Evolutionary conservation across 2,888 invertebrate species (phyloP), one percentile per base, ranked within the genome.

Genomic region (Idaea aversata): DNA sequence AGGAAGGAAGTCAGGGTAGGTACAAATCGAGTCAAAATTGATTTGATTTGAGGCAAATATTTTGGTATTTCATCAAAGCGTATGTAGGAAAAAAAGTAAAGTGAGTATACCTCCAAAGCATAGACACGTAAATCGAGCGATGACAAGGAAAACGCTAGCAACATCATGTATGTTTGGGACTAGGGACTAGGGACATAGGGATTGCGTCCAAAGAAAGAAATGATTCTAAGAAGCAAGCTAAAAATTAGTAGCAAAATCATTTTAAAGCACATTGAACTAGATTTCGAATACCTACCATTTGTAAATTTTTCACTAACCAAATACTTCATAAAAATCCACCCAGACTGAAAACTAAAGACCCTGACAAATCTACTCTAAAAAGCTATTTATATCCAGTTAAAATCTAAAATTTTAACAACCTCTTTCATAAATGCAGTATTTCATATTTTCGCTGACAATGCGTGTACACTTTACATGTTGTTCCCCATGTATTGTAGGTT

Each of bases 401-500:
- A n/a, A n/a, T n/a, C n/a, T n/a, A n/a, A n/a, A n/a, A n/a, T n/a
- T n/a, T n/a, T n/a, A n/a, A n/a, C 47, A 7, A 47, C 6, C 47
- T 47, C 10, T 47, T 4, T 10, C 47, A 47, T 36, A 47, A 47
- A 47, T 47, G 47, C 47, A 47, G 47, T 13, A 10, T 47, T 47
- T 47, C 47, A 65, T 65, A 67, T 67, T 69, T 64, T 63, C 66
- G 57, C 67, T 67, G 70, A 71, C 63, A 76, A 75, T 77, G 75
- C 69, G 72, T 68, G 66, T 67, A 47, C 65, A 67, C 77, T 71
- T 81, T 80, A 85, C 84, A 81, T 78, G 78, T 76, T 78, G 73
- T 73, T 72, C 74, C 74, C 73, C 73, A 73, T 67, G 75, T 71
- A 77, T 78, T 79, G 79, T 78, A 71, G 75, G 78, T 83, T 88